Conservation (phyloP, 2,113 vertebrate genomes). For the Macaca nemestrina region DNA sequence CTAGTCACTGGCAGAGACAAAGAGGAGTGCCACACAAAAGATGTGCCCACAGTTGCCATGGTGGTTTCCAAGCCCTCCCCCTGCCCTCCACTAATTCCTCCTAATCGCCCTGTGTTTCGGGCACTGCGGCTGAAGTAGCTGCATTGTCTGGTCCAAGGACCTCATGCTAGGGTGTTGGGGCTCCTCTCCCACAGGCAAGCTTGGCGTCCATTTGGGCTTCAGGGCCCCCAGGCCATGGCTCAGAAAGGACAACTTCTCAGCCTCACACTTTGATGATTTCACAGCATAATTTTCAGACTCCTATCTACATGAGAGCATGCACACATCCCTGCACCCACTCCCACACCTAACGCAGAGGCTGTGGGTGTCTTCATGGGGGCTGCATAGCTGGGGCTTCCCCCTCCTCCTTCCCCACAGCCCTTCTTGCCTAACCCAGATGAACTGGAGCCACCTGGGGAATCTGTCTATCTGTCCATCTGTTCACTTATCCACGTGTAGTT, state of each 20-base stretch:
- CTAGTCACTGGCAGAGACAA: slow-evolving; percentile 12
- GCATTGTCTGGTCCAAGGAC: background rate
- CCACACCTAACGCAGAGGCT: background rate
- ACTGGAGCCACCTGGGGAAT: background rate
- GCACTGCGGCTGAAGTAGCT: background rate
- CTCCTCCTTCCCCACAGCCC: background rate
- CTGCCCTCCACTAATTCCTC: background rate
- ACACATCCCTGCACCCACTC: fast-evolving
- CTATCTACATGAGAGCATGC: background rate
- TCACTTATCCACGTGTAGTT: no score
- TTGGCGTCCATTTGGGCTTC: background rate
- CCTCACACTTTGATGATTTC: background rate
- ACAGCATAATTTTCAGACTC: background rate
- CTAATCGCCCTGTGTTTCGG: background rate
- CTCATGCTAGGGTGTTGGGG: background rate
- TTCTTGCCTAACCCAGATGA: background rate
- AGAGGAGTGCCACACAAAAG: background rate
- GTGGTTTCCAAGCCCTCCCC: background rate
- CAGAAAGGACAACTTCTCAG: background rate
- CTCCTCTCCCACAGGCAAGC: background rate
- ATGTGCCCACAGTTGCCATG: slow-evolving; percentile 49
- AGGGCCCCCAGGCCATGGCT: background rate
- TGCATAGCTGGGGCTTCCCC: background rate
- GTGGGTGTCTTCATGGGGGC: background rate
- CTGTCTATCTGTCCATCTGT: background rate